Base-by-base conservation (phyloP, 2,888 invertebrate species). In the Drosophila falleni region DNA sequence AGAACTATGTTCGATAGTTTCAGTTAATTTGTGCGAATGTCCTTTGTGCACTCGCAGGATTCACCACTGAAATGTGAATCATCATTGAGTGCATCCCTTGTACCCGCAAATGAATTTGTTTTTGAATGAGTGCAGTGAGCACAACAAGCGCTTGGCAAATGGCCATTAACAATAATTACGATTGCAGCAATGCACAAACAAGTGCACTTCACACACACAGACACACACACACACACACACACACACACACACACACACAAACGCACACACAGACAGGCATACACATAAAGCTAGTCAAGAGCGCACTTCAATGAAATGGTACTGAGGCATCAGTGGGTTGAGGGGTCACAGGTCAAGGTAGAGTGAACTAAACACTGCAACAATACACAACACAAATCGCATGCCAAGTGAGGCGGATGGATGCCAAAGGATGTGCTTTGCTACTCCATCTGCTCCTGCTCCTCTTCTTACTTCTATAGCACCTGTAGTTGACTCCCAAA, bases 121-220 rank as follows among this genome's bases (percentile, higher is more conserved):
- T 53, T 63, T 44, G 67, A 64, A 54, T 58, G 74, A 64, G 69
- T 74, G 59, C 55, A 55, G 55, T 23, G 63, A 58, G 67, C 58
- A 71, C 67, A 56, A 23, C 65, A 64, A 71, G 54, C 63, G 65
- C 71, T 73, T 64, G 58, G 62, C 78, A 89, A 84, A 89, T 80
- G 87, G 78, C 80, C 86, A 86, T 86, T 89, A 89, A 86, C 87
- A 80, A 89, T 88, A 89, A 86, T 89, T 86, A 89, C 84, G 87
- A 87, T 78, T 86, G 84, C 85, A 67, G 89, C 85, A 89, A 73
- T 77, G 63, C 71, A 89, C 86, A 78, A 80, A 65, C 89, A 88
- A 88, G 89, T 70, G 78, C 68, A 80, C 89, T 88, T 73, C 62
- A 77, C 49, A 42, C 47, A 49, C 74, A 78, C 47, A 77, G 51